Evolutionary conservation across 2,888 invertebrate species (phyloP).

Genomic region (Dryadula phaetusa): DNA sequence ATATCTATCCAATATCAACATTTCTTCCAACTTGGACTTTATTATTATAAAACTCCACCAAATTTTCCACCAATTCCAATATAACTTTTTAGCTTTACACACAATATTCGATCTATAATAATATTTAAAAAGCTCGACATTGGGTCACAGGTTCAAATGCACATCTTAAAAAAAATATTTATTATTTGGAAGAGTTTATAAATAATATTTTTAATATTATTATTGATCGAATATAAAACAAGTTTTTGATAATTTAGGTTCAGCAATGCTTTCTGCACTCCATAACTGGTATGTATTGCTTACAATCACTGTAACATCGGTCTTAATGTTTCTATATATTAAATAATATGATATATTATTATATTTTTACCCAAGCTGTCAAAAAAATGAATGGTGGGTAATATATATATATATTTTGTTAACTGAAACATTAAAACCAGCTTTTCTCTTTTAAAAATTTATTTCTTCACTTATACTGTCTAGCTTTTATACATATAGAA

Average conservation of each 20-base stretch:
- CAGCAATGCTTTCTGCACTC: slow-evolving; percentile 41
- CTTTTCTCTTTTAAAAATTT: slow-evolving; percentile 45
- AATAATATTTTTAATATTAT: background rate
- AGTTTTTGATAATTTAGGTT: slow-evolving; percentile 41
- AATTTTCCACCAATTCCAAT: background rate
- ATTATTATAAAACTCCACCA: background rate
- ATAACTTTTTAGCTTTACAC: slow-evolving; percentile 31
- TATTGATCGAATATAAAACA: slow-evolving; percentile 36
- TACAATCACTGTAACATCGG: slow-evolving; percentile 44
- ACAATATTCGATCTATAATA: slow-evolving; percentile 15
- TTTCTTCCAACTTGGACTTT: slow-evolving; percentile 5
- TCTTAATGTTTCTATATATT: slow-evolving; percentile 44
- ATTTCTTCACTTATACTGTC: slow-evolving; percentile 44
- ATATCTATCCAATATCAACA: slow-evolving; percentile 9
- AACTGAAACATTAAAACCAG: slow-evolving; percentile 42
- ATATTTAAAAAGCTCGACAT: background rate
- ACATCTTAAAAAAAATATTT: background rate
- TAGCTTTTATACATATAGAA: slow-evolving; percentile 50
- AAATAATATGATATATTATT: too few species aligned
- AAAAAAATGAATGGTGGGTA: background rate
- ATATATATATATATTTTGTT: background rate
- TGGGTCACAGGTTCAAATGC: too few species aligned
- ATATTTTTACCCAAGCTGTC: background rate
- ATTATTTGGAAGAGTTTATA: background rate
- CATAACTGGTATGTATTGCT: slow-evolving; percentile 51